Base-by-base conservation (phyloP, 2,888 invertebrate genomes). In the Trimorus sp. region DNA sequence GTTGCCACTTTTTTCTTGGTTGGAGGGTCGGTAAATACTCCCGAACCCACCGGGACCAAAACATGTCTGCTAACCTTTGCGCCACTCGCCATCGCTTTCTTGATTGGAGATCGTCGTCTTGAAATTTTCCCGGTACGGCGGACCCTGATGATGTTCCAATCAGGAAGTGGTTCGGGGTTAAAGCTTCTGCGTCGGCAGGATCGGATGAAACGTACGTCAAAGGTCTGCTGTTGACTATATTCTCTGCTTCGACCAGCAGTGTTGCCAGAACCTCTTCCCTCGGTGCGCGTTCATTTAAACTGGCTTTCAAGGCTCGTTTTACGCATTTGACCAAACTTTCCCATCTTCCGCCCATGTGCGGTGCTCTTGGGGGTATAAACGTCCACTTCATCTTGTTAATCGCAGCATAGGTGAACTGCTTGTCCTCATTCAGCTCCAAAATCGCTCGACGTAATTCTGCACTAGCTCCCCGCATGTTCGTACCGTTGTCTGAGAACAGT, bases 151-250 rank as follows among this genome's bases (percentile, higher is more conserved):
- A 16, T 9, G 12, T 11, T 16, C 11, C 15, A 51, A 51, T 51
- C 5, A 51, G 15, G 49, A n/a, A 51, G 14, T 89, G 88, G 42
- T 90, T 89, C 1, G 88, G 89, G 0, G 89, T 89, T 7, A 88
- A 53, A 0, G 86, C 85, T 62, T 89, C 88, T 15, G 85, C 79
- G 11, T 88, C 85, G 1, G 65, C 63, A 0, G 82, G 81, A 12
- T 87, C 85, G 9, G 84, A 76, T 0, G 87, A 85, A 0, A 88
- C 87, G 71, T 87, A 85, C 0, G 82, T 86, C 7, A 89, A 62
- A 58, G 88, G 82, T 69, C 86, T 69, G 8, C 83, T 83, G 59
- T 87, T 51, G 49, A 51, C 49, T 7, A 7, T 51, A 7, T 51
- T 7, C 6, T 51, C 14, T 2, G 14, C 7, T 56, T 51, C 49